A percentile compares a stretch with the other conserved stretches of the same genome.
Evolutionary conservation across 2,888 invertebrate genomes (phyloP).

Genomic region (Orchesella flavescens): DNA sequence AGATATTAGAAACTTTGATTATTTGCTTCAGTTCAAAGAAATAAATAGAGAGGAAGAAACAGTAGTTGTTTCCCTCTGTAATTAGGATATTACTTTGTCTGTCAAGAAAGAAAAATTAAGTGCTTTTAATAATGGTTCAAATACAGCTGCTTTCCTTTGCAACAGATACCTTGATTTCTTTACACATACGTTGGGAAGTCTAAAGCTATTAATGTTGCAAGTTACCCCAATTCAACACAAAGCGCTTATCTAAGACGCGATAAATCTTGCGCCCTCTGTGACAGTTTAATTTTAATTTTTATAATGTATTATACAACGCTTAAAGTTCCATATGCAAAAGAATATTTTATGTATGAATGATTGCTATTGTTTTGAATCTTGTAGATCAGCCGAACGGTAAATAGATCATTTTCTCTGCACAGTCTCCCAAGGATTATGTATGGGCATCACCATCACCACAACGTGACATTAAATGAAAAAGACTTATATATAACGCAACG

Average conservation of each 20-base stretch:
- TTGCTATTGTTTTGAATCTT: background rate
- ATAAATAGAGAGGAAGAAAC: conserved; percentile 19
- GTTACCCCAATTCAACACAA: no score
- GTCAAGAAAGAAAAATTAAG: conserved; percentile 45
- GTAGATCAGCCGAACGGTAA: background rate
- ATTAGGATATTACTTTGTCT: conserved; percentile 52
- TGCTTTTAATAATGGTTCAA: background rate
- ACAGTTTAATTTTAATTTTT: conserved; percentile 20
- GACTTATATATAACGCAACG: no score
- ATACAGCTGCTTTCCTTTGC: no score
- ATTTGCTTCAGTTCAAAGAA: conserved; percentile 22
- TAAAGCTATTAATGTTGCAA: no score
- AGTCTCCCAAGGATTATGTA: no score
- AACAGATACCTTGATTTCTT: no score
- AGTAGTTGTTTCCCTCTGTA: conserved; percentile 43
- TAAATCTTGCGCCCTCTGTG: conserved; percentile 11
- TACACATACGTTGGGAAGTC: no score
- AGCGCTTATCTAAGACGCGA: background rate
- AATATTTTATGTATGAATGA: background rate
- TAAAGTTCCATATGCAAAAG: background rate
- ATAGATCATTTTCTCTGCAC: no score
- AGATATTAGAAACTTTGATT: conserved; percentile 43
- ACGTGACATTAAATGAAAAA: no score
- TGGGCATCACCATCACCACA: no score
- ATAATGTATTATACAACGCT: background rate